phyloP scores from a whole-genome alignment of 2,113 vertebrate species.

The Lanius collurio region DNA sequence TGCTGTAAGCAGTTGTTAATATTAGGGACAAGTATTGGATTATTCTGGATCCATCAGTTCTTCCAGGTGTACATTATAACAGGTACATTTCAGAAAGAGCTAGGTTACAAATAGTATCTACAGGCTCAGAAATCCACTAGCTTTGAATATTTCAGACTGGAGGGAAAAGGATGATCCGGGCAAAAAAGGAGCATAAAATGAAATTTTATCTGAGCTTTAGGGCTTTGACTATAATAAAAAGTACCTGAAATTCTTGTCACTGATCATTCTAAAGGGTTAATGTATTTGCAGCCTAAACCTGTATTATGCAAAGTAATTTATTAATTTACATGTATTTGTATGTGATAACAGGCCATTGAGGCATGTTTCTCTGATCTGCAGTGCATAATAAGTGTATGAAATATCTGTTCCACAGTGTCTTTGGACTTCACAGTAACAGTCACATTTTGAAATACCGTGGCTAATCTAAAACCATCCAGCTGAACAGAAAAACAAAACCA shows the following conservation, averaged over 20 bases:
- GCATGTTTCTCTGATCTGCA: constrained; percentile 36
- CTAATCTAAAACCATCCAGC: constrained; percentile 61
- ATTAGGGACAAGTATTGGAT: background rate
- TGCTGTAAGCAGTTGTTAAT: background rate
- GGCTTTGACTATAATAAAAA: background rate
- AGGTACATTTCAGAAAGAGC: background rate
- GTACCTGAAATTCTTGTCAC: background rate
- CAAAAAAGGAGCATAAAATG: background rate
- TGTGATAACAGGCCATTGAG: constrained; percentile 5
- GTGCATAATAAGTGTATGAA: background rate
- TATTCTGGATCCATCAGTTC: background rate
- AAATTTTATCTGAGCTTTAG: background rate
- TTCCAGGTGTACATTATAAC: background rate
- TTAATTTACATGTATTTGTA: constrained; percentile 9
- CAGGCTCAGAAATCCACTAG: background rate
- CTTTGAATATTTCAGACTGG: background rate
- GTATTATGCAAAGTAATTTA: background rate
- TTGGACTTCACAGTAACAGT: constrained; percentile 1
- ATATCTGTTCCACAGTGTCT: background rate
- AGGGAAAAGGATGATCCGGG: background rate
- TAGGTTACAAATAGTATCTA: background rate
- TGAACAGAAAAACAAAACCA: constrained; percentile 65
- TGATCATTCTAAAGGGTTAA: background rate
- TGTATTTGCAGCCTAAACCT: background rate
- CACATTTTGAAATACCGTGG: constrained; percentile 58